Evolutionary conservation across 92 coral and sea anemone genomes (phyloP).

Genomic region (Siderastrea radians): DNA sequence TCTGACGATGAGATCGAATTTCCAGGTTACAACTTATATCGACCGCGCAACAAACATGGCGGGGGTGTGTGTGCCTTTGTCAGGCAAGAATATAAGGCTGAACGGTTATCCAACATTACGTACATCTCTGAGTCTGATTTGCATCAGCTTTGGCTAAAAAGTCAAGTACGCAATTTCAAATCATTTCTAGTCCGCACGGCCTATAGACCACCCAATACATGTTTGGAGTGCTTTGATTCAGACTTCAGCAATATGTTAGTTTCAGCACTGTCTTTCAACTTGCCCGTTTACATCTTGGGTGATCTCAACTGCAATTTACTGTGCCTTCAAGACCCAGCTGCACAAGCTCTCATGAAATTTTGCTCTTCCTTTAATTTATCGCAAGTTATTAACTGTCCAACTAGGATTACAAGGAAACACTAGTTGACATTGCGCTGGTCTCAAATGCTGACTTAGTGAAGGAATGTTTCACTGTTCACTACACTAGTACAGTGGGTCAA

Average conservation of each 20-base stretch:
- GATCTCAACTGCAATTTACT: slow-evolving; percentile 45
- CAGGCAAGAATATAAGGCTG: slow-evolving; percentile 29
- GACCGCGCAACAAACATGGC: slow-evolving; percentile 39
- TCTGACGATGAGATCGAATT: slow-evolving; percentile 45
- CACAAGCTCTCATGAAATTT: slow-evolving; percentile 31
- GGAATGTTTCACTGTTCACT: no score
- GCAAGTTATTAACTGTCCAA: slow-evolving; percentile 30
- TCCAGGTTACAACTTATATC: slow-evolving; percentile 42
- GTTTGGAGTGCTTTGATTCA: slow-evolving; percentile 32
- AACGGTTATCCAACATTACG: slow-evolving; percentile 16
- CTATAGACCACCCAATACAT: slow-evolving; percentile 50
- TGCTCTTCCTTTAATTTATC: slow-evolving; percentile 15
- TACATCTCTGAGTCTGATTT: slow-evolving; percentile 35
- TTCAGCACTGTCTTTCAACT: slow-evolving; percentile 15
- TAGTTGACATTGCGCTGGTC: slow-evolving; percentile 12
- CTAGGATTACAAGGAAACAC: slow-evolving; percentile 33
- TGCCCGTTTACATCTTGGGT: slow-evolving; percentile 36
- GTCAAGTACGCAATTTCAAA: slow-evolving; percentile 37
- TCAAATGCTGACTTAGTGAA: background rate
- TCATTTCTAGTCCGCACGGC: slow-evolving; percentile 38
- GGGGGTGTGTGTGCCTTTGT: slow-evolving; percentile 65
- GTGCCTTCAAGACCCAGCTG: background rate
- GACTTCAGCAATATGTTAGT: slow-evolving; percentile 17
- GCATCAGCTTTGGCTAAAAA: slow-evolving; percentile 58
- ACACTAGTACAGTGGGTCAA: no score